A percentile compares a stretch with the other conserved stretches of the same genome.
These are phyloP conservation scores for Dendrolimus kikuchii DNA, from an alignment of 1,140 invertebrate genomes.

Conservation along the genomic window DNA sequence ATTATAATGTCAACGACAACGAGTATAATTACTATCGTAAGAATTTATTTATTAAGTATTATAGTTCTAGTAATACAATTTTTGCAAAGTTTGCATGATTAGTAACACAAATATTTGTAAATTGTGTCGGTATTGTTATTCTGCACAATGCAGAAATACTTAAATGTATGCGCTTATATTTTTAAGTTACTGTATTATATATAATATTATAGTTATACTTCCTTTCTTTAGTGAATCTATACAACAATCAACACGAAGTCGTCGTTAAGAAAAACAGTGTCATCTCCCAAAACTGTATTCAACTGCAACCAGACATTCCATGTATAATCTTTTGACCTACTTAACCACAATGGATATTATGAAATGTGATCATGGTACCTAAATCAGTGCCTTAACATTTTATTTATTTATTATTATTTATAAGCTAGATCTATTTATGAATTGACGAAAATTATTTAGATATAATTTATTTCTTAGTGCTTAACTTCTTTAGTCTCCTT, in stretches of 20 bases:
- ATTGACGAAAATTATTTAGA: conserved; percentile 48
- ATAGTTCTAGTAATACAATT: conserved; percentile 34
- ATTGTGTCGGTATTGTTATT: conserved; percentile 72
- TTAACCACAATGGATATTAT: conserved; percentile 39
- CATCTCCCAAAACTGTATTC: conserved; percentile 7
- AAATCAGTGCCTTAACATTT: conserved; percentile 65
- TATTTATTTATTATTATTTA: conserved; percentile 65
- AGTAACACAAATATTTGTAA: conserved; percentile 62
- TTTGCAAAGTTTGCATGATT: conserved; percentile 46
- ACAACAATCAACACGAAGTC: conserved; percentile 11
- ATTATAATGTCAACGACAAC: conserved; percentile 25
- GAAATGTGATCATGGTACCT: conserved; percentile 67
- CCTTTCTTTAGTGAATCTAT: conserved; percentile 45
- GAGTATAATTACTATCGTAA: conserved; percentile 24
- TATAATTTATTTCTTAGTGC: conserved; percentile 45
- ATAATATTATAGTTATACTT: conserved; percentile 29
- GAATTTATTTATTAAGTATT: conserved; percentile 62
- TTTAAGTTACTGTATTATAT: conserved; percentile 55
- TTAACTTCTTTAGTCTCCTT: conserved; percentile 15
- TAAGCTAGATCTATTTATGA: conserved; percentile 63
- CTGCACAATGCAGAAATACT: conserved; percentile 72
- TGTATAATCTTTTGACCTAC: conserved; percentile 37
- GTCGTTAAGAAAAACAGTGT: conserved; percentile 3
- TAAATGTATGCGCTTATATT: conserved; percentile 70
- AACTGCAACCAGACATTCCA: conserved; percentile 59